Percentiles rank a stretch among this genome's conserved stretches.
phyloP scores from a whole-genome alignment of 1,140 invertebrate genomes.

The Helicoverpa zea region DNA sequence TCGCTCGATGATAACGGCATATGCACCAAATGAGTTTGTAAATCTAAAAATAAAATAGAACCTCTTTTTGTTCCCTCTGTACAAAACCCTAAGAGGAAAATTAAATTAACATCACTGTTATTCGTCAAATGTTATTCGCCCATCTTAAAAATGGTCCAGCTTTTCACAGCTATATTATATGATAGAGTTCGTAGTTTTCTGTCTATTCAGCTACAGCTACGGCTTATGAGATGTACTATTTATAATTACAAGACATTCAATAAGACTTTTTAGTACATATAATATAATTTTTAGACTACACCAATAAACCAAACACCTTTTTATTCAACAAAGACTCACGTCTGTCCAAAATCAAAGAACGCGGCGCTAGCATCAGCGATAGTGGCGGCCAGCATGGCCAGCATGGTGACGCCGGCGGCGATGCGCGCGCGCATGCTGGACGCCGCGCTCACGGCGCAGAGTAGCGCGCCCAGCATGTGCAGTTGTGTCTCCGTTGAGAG shows the following conservation, averaged over 20 bases:
- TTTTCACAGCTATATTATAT: no score
- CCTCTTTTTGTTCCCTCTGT: no score
- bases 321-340: slow-evolving; percentile 50
- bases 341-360: slow-evolving; percentile 54
- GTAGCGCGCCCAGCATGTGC: slow-evolving; percentile 66
- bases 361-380: slow-evolving; percentile 58
- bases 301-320: no score
- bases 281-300: no score
- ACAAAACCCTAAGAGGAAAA: background rate
- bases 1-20: slow-evolving; percentile 60
- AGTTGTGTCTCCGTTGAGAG: slow-evolving; percentile 73
- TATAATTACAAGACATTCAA: no score
- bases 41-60: slow-evolving; percentile 54
- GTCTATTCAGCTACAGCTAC: no score
- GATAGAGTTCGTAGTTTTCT: no score
- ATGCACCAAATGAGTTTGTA: slow-evolving; percentile 58
- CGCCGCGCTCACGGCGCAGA: slow-evolving; percentile 63
- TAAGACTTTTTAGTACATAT: no score
- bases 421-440: slow-evolving; percentile 51
- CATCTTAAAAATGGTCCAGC: no score
- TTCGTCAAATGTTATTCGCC: no score
- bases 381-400: slow-evolving; percentile 55
- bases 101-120: background rate
- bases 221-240: no score
- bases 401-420: slow-evolving; percentile 45